Conservation (phyloP, 2,797 vertebrate species). For the Notamacropus eugenii region DNA sequence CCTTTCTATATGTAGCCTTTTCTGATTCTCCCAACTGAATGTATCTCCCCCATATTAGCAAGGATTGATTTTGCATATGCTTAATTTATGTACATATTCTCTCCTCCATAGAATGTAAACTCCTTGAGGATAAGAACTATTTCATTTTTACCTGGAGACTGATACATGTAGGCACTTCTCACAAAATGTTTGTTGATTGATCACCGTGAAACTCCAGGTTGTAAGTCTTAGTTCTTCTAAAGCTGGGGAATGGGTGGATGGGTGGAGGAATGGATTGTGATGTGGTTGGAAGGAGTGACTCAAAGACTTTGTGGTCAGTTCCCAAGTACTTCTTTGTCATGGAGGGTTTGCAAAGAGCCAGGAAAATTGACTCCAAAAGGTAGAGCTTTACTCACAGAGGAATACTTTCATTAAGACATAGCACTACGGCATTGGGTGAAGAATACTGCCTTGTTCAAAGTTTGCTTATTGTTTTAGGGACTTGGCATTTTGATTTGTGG, state of each 20-base stretch:
- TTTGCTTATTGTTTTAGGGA: neutral
- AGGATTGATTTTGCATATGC: neutral
- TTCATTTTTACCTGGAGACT: neutral
- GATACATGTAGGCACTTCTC: neutral
- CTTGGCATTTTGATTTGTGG: neutral
- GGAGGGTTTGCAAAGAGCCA: neutral
- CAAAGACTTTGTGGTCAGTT: conserved; percentile 2
- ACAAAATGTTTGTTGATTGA: neutral
- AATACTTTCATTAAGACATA: neutral
- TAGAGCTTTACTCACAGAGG: conserved; percentile 25
- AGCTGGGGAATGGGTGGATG: neutral
- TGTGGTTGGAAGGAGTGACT: neutral
- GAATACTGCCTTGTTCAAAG: neutral
- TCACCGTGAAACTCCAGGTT: neutral
- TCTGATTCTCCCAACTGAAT: neutral
- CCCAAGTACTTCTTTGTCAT: conserved; percentile 17
- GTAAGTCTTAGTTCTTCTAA: neutral
- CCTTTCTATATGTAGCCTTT: neutral
- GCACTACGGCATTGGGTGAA: neutral
- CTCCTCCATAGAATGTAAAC: neutral
- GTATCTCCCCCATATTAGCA: neutral
- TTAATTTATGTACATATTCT: neutral
- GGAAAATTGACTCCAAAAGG: neutral
- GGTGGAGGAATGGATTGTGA: rapidly evolving
- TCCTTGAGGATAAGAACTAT: neutral